phyloP scores from a whole-genome alignment of 2,797 vertebrate species.

The Peromyscus aztecus region DNA sequence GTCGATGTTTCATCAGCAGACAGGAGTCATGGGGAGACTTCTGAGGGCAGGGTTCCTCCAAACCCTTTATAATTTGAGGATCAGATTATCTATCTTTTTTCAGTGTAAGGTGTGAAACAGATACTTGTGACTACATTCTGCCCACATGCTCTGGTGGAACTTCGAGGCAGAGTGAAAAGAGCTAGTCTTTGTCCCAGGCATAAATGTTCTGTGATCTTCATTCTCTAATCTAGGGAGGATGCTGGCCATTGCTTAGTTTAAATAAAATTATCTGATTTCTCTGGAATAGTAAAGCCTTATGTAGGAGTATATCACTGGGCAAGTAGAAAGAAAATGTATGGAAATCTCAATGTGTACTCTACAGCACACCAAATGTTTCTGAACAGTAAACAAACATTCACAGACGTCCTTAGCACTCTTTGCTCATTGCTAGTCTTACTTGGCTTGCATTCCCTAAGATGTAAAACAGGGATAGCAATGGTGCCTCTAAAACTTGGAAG shows the following conservation, averaged over 20 bases:
- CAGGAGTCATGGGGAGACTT: not conserved
- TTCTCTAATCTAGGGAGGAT: not conserved
- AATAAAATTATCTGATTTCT: not conserved
- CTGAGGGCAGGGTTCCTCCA: not conserved
- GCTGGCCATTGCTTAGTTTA: not conserved
- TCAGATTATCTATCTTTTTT: not conserved
- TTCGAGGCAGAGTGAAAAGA: conserved; percentile 1
- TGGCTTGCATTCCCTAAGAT: not conserved
- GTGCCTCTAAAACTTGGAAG: not conserved
- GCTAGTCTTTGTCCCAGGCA: not conserved
- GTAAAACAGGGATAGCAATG: not conserved
- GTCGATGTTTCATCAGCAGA: not conserved
- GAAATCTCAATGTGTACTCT: not conserved
- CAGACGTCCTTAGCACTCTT: not conserved
- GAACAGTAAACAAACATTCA: not conserved
- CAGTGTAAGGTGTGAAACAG: not conserved
- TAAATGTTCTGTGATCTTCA: not conserved
- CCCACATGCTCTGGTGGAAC: not conserved
- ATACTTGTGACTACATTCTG: not conserved
- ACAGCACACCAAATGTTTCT: too few relatives aligned
- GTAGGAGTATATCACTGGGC: too few relatives aligned
- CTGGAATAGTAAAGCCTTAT: not conserved
- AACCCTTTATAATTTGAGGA: not conserved
- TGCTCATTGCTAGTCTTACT: not conserved
- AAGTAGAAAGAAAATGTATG: not conserved